Conservation (phyloP, 2,797 vertebrate genomes). For the Steatocranus sp. region DNA sequence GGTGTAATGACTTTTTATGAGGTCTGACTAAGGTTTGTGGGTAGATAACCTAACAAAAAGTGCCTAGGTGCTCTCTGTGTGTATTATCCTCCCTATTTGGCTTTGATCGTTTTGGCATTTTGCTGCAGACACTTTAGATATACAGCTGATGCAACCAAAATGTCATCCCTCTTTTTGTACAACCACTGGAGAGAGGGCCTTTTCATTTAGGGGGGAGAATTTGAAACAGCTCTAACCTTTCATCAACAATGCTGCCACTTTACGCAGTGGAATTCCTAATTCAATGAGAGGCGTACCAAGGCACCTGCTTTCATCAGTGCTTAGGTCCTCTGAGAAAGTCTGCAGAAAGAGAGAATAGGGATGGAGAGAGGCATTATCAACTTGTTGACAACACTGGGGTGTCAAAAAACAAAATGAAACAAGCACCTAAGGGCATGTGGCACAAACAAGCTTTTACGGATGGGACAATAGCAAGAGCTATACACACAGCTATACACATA, state of each 20-base stretch:
- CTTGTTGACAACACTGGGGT: constrained; percentile 53
- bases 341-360: not conserved
- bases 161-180: constrained; percentile 61
- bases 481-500: not conserved
- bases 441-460: constrained; percentile 19
- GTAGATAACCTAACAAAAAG: constrained; percentile 59
- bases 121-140: constrained; percentile 66
- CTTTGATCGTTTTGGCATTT: constrained; percentile 73
- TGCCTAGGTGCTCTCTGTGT: constrained; percentile 36
- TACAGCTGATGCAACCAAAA: constrained; percentile 72
- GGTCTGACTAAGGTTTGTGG: constrained; percentile 55
- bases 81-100: constrained; percentile 60
- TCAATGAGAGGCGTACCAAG: constrained; percentile 46
- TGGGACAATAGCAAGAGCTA: not conserved
- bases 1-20: constrained; percentile 63
- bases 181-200: constrained; percentile 62
- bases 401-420: constrained; percentile 48
- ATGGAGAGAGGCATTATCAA: constrained; percentile 1
- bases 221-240: constrained; percentile 73
- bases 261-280: constrained; percentile 67
- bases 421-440: constrained; percentile 12
- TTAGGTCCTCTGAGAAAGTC: constrained; percentile 44
- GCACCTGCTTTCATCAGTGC: constrained; percentile 46
- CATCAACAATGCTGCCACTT: constrained; percentile 70
- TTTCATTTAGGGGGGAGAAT: constrained; percentile 61